Conservation (phyloP, 2,888 invertebrate genomes). For the Pristionchus fissidentatus region DNA sequence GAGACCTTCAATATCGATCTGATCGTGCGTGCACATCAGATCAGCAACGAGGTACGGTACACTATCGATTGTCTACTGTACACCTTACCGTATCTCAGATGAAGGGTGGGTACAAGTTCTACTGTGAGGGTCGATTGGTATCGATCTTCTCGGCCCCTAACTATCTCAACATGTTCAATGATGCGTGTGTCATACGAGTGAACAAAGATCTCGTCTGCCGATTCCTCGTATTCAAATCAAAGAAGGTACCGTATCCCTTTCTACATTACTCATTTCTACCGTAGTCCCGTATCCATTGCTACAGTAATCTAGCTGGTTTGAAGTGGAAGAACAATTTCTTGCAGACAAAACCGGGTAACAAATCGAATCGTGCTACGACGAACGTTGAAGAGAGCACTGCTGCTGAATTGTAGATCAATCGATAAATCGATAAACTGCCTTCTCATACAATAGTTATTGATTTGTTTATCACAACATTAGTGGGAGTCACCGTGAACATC, state of each 20-base stretch:
- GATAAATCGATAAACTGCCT: no score
- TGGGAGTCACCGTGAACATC: conserved; percentile 22
- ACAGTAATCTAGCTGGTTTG: no score
- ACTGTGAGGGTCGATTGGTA: conserved; percentile 60
- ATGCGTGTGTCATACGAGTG: conserved; percentile 58
- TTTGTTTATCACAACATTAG: conserved; percentile 25
- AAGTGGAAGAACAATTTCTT: no score
- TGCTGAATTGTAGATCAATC: no score
- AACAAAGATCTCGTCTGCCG: conserved; percentile 31
- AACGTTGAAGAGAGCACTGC: no score
- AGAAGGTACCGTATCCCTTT: background rate
- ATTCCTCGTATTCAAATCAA: conserved; percentile 31
- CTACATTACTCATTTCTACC: background rate
- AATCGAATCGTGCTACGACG: no score
- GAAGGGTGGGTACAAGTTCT: conserved; percentile 62
- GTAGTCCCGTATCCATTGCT: no score
- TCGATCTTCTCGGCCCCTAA: conserved; percentile 70
- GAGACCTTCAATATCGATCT: conserved; percentile 78
- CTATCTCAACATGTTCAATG: conserved; percentile 65
- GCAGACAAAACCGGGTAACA: no score
- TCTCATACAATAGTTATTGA: background rate
- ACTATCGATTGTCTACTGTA: background rate
- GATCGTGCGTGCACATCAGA: conserved; percentile 80
- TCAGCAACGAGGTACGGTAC: conserved; percentile 65
- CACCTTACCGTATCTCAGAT: conserved; percentile 45